phyloP scores from a whole-genome alignment of 2,797 vertebrate genomes.

The Pangasius djambal region DNA sequence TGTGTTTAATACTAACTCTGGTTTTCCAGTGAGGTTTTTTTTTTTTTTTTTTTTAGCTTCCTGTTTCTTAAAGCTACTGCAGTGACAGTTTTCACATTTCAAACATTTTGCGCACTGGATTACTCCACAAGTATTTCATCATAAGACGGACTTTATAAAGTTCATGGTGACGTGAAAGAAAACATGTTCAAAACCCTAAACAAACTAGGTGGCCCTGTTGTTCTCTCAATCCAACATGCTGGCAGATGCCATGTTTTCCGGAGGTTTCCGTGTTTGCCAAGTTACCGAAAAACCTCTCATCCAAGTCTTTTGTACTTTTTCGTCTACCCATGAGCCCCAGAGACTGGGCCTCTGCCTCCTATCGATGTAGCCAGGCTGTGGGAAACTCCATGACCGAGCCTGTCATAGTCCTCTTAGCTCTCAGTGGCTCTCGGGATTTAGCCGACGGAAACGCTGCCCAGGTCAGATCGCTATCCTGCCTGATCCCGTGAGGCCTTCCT shows the following conservation, averaged over 20 bases:
- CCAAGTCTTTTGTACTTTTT: slow-evolving; percentile 18
- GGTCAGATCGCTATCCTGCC: slow-evolving; percentile 68
- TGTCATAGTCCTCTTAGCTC: slow-evolving; percentile 31
- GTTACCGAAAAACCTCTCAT: slow-evolving; percentile 1
- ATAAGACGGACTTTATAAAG: background rate
- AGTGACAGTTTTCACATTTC: background rate
- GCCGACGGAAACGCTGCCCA: slow-evolving; percentile 61
- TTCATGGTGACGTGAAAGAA: background rate
- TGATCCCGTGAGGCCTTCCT: slow-evolving; percentile 73
- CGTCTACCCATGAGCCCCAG: slow-evolving; percentile 17
- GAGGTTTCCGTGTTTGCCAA: background rate
- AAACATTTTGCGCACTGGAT: background rate
- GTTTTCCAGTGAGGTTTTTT: background rate
- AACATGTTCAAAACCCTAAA: background rate
- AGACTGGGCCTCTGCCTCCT: slow-evolving; percentile 26
- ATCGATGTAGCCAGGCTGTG: slow-evolving; percentile 34
- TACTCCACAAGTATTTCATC: background rate
- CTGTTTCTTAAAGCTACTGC: background rate
- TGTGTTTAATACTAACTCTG: background rate
- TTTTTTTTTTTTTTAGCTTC: background rate
- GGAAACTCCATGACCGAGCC: slow-evolving; percentile 36
- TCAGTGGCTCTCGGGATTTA: slow-evolving; percentile 42
- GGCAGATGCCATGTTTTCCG: background rate
- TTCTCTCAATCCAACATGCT: no score
- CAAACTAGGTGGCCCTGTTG: background rate